phyloP scores from a whole-genome alignment of 2,888 invertebrate genomes.

The Eulithis testata region DNA sequence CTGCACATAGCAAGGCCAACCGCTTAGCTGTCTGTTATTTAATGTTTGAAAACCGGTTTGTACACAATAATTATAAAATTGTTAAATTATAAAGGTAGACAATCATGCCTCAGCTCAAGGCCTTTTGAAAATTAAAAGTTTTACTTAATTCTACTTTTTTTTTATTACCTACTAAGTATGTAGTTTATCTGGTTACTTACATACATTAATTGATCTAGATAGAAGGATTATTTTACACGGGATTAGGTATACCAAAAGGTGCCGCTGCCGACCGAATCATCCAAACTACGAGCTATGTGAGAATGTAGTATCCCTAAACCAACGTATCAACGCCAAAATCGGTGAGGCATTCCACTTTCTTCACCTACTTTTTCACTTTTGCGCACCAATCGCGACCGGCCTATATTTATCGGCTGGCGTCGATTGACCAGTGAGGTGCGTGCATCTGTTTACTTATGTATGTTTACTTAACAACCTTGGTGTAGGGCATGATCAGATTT shows the following conservation, averaged over 20 bases:
- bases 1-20: conserved; percentile 18
- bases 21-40: conserved; percentile 12
- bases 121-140: conserved; percentile 2
- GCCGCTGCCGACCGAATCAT: background rate
- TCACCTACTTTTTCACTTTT: too few relatives aligned
- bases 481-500: conserved; percentile 13
- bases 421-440: too few relatives aligned
- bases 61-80: conserved; percentile 1
- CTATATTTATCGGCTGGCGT: too few relatives aligned
- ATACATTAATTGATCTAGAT: too few relatives aligned
- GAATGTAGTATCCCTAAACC: too few relatives aligned
- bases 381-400: too few relatives aligned
- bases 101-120: conserved; percentile 6
- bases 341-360: too few relatives aligned
- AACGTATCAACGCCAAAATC: too few relatives aligned
- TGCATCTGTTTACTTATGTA: background rate
- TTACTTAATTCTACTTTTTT: background rate
- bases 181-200: too few relatives aligned
- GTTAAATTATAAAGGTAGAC: conserved; percentile 2
- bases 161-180: too few relatives aligned
- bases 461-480: conserved; percentile 4
- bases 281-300: background rate
- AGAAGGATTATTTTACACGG: too few relatives aligned
- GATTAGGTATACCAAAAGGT: too few relatives aligned
- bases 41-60: conserved; percentile 13